These are phyloP conservation scores for Orthonychiurus folsomi DNA, from an alignment of 2,888 invertebrate genomes.

Conservation along the genomic window DNA sequence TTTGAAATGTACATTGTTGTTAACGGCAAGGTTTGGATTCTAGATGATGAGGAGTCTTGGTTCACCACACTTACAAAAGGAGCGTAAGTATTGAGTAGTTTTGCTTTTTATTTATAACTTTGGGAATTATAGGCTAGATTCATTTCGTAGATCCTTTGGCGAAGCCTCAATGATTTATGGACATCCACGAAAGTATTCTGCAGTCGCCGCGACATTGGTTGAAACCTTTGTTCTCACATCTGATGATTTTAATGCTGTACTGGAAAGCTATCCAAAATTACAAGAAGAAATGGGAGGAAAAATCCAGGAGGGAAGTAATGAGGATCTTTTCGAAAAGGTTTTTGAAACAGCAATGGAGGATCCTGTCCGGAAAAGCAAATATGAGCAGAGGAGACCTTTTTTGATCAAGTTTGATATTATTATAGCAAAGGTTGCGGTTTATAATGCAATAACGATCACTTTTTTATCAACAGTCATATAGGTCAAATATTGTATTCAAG, in stretches of 20 bases:
- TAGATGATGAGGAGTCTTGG: conserved; percentile 25
- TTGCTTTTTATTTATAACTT: too few species aligned
- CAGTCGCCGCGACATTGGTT: conserved; percentile 28
- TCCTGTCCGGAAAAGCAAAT: too few species aligned
- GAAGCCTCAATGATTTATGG: conserved; percentile 27
- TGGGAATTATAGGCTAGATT: too few species aligned
- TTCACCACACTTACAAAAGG: conserved; percentile 29
- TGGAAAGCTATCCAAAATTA: conserved; percentile 28
- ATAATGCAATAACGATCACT: neutral
- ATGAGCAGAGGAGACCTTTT: neutral
- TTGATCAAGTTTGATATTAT: neutral
- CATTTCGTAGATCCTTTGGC: conserved; percentile 31
- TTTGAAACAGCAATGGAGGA: neutral
- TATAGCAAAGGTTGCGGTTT: neutral
- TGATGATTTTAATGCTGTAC: conserved; percentile 23
- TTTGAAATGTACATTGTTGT: conserved; percentile 35
- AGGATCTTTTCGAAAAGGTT: neutral
- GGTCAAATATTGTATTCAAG: neutral
- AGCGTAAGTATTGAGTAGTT: conserved; percentile 16
- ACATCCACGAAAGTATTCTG: conserved; percentile 22
- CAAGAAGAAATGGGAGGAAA: conserved; percentile 14
- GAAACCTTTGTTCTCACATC: conserved; percentile 29
- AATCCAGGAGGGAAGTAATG: conserved; percentile 1
- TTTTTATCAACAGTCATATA: neutral
- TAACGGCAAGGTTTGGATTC: conserved; percentile 34